phyloP scores from a whole-genome alignment of 2,113 vertebrate genomes.

The Xiphophorus maculatus region DNA sequence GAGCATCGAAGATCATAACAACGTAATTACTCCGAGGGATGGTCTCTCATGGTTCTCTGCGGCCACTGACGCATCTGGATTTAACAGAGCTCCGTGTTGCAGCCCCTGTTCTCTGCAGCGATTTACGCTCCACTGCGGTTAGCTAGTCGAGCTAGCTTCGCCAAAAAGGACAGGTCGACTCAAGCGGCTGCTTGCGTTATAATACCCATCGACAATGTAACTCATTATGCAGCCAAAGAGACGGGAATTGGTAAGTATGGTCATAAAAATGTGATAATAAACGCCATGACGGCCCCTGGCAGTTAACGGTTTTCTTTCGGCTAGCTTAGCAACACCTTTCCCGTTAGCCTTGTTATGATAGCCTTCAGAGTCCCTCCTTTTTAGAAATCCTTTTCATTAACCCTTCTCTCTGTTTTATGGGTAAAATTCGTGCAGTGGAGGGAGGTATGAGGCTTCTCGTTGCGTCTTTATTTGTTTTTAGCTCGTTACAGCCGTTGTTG shows the following conservation, averaged over 20 bases:
- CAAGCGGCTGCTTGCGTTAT: constrained; percentile 6
- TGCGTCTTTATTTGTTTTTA: neutral
- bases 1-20: neutral
- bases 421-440: neutral
- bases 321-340: constrained; percentile 24
- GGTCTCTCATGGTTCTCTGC: constrained; percentile 8
- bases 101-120: constrained; percentile 22
- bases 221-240: constrained; percentile 57
- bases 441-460: accelerated
- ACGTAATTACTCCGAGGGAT: neutral
- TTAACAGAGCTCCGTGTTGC: constrained; percentile 4
- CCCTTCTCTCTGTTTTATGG: neutral
- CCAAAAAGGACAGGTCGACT: neutral
- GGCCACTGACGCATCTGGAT: constrained; percentile 68
- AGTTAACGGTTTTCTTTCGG: constrained; percentile 19
- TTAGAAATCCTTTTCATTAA: neutral
- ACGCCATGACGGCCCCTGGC: constrained; percentile 5
- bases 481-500: neutral
- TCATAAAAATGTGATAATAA: neutral
- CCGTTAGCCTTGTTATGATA: constrained; percentile 65
- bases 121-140: constrained; percentile 1
- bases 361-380: constrained; percentile 19
- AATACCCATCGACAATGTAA: constrained; percentile 64
- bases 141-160: constrained; percentile 26
- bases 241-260: constrained; percentile 71